Evolutionary conservation across 2,113 vertebrate species (phyloP), one percentile per base, ranked within the genome.

Genomic region (Chauna torquata): DNA sequence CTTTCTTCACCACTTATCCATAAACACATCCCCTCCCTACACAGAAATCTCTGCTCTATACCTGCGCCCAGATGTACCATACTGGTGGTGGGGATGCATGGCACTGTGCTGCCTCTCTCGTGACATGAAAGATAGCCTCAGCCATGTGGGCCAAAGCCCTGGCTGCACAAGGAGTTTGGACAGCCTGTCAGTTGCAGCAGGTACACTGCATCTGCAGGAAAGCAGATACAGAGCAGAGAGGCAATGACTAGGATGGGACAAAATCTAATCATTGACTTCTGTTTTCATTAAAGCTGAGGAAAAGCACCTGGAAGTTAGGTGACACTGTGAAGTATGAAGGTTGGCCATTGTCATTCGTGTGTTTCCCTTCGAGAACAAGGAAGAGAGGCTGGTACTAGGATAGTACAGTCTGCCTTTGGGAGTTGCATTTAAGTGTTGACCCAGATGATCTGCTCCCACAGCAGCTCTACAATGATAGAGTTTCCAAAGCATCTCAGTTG

Each of bases 11-110:
- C 66, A 6, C 14, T 25, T 59, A 9, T 11, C 32, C 34, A 50
- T 42, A 50, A 40, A 70, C 6, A 25, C 0, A 0, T 58, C 9
- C 5, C 1, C 24, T 82, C 5, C 1, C 24, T 82, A 12, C 8
- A 24, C 28, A 82, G 28, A 49, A 82, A 30, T 44, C 27, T 70
- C 45, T 38, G 16, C 16, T 54, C 34, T 62, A 34, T 28, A 40
- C 10, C 36, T 9, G 1, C 6, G 22, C 7, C 25, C 32, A 82
- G 20, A 7, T 10, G 8, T 17, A 66, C 34, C 19, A 23, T n/a
- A 12, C 4, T 20, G 24, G 6, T 82, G 36, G 9, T 62, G 9
- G 13, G 12, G 3, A 36, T 70, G 10, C 3, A 2, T 47, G 62
- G 40, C 19, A 30, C n/a, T 16, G 8, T 7, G 8, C 17, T 12